phyloP scores from a whole-genome alignment of 1,140 invertebrate genomes.

The Ladona fulva region DNA sequence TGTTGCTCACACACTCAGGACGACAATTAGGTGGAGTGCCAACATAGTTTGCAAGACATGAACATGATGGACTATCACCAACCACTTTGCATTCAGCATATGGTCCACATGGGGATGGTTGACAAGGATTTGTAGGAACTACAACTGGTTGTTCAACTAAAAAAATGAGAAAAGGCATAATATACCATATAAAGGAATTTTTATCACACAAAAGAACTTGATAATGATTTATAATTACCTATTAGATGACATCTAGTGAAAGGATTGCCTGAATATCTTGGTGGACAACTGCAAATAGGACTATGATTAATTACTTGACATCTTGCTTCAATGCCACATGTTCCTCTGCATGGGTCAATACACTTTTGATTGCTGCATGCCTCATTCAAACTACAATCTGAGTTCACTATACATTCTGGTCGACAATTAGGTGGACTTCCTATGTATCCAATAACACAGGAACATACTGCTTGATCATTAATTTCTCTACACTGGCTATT shows the following conservation, averaged over 20 bases:
- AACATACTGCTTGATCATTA: constrained; percentile 27
- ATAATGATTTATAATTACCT: background rate
- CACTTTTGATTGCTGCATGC: constrained; percentile 39
- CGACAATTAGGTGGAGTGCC: constrained; percentile 30
- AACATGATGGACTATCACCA: constrained; percentile 34
- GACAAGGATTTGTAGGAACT: constrained; percentile 50
- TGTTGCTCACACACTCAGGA: constrained; percentile 30
- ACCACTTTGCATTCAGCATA: constrained; percentile 53
- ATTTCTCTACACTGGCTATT: constrained; percentile 41
- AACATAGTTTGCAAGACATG: constrained; percentile 30
- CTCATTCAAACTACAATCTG: constrained; percentile 26
- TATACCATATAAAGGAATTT: too few species aligned
- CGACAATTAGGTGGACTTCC: constrained; percentile 30
- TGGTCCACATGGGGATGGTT: constrained; percentile 59
- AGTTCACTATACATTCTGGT: constrained; percentile 27
- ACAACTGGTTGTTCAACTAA: constrained; percentile 26
- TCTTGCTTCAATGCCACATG: constrained; percentile 43
- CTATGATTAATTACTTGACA: constrained; percentile 48
- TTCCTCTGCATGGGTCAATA: constrained; percentile 44
- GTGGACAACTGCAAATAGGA: constrained; percentile 41
- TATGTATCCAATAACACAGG: constrained; percentile 25
- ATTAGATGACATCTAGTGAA: constrained; percentile 29
- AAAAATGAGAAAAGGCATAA: too few species aligned
- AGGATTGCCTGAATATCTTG: constrained; percentile 45
- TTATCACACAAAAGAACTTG: too few species aligned